Base-by-base conservation (phyloP, 1,140 invertebrate species). In the Centruroides vittatus region DNA sequence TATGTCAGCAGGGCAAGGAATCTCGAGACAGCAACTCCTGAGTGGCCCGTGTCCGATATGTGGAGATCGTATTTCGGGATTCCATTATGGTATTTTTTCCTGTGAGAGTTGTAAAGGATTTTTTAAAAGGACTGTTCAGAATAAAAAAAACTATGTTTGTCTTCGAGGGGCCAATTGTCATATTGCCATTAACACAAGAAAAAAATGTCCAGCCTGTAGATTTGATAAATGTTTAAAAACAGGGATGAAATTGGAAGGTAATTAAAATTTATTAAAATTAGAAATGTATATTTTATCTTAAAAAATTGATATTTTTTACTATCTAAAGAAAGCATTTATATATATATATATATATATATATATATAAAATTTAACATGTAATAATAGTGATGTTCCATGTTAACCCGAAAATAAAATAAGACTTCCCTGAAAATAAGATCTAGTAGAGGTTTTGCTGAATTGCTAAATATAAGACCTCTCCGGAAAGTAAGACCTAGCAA, bases 81-180 rank as follows among this genome's bases (percentile, higher is more conserved):
- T 93, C 74, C 91, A 95, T 73, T 95, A 95, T 70, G 91, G 91
- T 10, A 96, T 97, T 67, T 96, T 95, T 74, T 93, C 91, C 10
- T 98, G 93, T 76, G 93, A 98, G 72, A 93, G 89, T 10, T 98
- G 80, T 68, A 98, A 98, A 78, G 94, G 94, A 4, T 98, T 98
- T 75, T 98, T 98, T 77, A 97, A 98, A 74, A 81, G 94, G 63
- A 98, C 93, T 51, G 94, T 98, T 5, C 93, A 98, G 77, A 98
- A 98, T 73, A 84, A 93, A 57, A 96, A 97, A 76, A 90, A 93
- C 72, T 98, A 97, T 75, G 86, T 92, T 62, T 98, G 94, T 73
- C 79, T 95, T 54, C 81, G 90, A 53, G 89, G 90, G 12, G 88
- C 88, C 0, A 85, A 85, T 58, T 97, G 94, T 76, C 86, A 89